Percentiles rank a stretch among this genome's conserved stretches.
Evolutionary conservation across 2,113 vertebrate species (phyloP).

Genomic region (Campylorhamphus procurvoides): DNA sequence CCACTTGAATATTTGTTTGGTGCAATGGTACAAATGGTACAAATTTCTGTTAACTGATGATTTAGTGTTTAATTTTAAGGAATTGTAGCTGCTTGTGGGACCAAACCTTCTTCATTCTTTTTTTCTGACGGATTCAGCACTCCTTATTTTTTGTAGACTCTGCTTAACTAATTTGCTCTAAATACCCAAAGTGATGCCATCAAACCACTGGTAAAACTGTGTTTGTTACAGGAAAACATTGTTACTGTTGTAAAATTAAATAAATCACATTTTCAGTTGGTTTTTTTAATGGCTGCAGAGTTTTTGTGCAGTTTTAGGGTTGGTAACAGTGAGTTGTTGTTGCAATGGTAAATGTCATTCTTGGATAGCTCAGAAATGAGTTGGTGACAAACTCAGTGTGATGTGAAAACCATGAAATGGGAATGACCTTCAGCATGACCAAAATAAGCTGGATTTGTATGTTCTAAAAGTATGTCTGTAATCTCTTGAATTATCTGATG

Average conservation of each 20-base stretch:
- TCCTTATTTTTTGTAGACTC: background rate
- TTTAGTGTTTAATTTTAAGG: background rate
- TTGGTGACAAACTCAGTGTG: background rate
- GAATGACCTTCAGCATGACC: background rate
- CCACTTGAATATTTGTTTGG: background rate
- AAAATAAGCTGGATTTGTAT: background rate
- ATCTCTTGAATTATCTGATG: background rate
- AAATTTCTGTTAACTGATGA: background rate
- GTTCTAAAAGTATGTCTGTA: background rate
- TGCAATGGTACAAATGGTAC: background rate
- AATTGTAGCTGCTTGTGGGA: background rate
- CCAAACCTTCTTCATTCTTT: background rate
- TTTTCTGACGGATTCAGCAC: background rate
- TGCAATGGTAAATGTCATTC: background rate
- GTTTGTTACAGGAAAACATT: background rate
- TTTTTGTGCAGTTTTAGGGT: background rate
- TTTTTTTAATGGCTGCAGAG: background rate
- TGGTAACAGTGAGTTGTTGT: background rate
- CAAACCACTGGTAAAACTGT: background rate
- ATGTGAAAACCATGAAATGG: background rate
- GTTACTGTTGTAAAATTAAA: background rate
- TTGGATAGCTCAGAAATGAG: background rate
- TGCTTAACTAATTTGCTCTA: background rate
- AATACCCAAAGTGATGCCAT: background rate
- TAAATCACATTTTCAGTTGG: background rate